These are phyloP conservation scores for Cololabis saira DNA, from an alignment of 2,113 vertebrate species.

Conservation along the genomic window DNA sequence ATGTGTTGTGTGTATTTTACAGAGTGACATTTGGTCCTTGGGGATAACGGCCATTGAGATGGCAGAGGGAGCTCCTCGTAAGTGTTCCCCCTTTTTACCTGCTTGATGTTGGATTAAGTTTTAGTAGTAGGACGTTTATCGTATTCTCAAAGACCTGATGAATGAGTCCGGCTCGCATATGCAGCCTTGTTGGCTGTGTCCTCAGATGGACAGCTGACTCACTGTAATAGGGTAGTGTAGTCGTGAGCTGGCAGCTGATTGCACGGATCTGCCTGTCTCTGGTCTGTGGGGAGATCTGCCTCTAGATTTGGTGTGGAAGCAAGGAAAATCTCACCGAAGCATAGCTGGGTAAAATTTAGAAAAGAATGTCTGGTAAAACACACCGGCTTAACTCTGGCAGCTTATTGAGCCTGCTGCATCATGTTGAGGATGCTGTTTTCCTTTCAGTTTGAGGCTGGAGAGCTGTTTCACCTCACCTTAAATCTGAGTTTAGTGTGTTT, in stretches of 20 bases:
- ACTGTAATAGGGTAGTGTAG: constrained; percentile 69
- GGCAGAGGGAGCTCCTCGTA: constrained; percentile 93
- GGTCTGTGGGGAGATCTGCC: constrained; percentile 35
- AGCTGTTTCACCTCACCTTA: not conserved
- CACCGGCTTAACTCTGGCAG: not conserved
- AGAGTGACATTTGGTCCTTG: constrained; percentile 95
- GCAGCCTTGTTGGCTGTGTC: constrained; percentile 46
- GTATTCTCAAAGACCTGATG: constrained; percentile 34
- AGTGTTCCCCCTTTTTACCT: constrained; percentile 66
- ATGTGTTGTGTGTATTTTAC: constrained; percentile 38
- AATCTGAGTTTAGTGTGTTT: not conserved
- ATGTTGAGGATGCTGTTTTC: not conserved
- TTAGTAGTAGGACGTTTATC: constrained; percentile 5
- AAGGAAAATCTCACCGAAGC: constrained; percentile 12
- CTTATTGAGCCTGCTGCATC: constrained; percentile 1
- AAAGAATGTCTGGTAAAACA: not conserved
- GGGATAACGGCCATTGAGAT: constrained; percentile 96
- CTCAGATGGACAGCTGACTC: constrained; percentile 73
- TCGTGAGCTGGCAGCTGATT: constrained; percentile 68
- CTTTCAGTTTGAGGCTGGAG: constrained; percentile 3
- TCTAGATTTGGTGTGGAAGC: constrained; percentile 38
- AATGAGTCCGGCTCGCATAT: constrained; percentile 59
- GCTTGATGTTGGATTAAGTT: not conserved
- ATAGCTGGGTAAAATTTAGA: constrained; percentile 1
- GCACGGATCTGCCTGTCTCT: constrained; percentile 40